A percentile compares a stretch with the other conserved stretches of the same genome.
Evolutionary conservation across 1,140 invertebrate genomes (phyloP).

Genomic region (Pseudoatta argentina): DNA sequence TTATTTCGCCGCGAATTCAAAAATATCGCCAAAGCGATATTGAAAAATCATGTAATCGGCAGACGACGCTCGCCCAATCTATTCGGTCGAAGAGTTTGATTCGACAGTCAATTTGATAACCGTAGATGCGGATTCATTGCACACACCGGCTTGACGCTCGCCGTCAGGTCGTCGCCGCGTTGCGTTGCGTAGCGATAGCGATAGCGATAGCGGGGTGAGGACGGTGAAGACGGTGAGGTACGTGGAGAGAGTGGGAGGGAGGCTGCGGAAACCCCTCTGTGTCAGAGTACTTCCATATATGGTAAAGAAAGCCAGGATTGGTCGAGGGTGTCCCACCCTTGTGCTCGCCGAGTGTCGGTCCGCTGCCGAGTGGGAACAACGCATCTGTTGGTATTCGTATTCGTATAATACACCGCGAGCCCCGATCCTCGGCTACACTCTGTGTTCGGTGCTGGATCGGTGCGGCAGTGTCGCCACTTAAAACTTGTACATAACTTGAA

Average conservation of each 20-base stretch:
- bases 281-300: conserved; percentile 86
- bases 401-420: conserved; percentile 83
- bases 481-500: conserved; percentile 80
- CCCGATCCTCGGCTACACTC: conserved; percentile 81
- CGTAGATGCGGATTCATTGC: too few species aligned
- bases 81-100: too few species aligned
- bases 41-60: too few species aligned
- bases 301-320: conserved; percentile 87
- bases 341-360: conserved; percentile 76
- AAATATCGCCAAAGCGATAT: too few species aligned
- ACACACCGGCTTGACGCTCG: too few species aligned
- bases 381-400: conserved; percentile 63
- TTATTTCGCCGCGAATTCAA: too few species aligned
- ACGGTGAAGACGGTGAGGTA: background rate
- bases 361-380: conserved; percentile 74
- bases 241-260: background rate
- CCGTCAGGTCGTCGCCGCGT: background rate
- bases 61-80: too few species aligned
- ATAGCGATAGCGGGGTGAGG: background rate
- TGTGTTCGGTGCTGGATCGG: conserved; percentile 81
- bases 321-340: conserved; percentile 83
- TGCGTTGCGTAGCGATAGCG: background rate
- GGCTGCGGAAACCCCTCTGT: conserved; percentile 73
- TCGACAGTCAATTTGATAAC: too few species aligned
- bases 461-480: conserved; percentile 69